Conservation (phyloP, 2,113 vertebrate species). For the Ivindomyrus marchei region DNA sequence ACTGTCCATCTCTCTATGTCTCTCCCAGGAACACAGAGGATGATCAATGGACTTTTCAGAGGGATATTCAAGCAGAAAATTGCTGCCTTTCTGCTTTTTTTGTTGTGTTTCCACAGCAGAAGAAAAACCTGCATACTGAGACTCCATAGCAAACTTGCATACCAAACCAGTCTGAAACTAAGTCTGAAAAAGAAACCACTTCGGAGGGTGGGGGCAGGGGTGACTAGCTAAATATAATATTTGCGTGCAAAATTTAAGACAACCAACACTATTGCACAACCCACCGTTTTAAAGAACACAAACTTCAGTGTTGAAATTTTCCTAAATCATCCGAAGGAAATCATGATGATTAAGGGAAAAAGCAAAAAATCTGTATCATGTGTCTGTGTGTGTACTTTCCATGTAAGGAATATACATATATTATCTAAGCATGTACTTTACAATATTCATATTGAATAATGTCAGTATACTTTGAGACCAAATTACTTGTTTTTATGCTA, state of each 20-base stretch:
- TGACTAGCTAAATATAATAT: constrained; percentile 60
- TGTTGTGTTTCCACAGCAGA: constrained; percentile 81
- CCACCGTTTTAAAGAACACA: not conserved
- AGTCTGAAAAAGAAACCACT: constrained; percentile 43
- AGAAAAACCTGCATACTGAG: constrained; percentile 43
- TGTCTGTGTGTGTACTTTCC: too few relatives aligned
- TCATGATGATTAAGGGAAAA: not conserved
- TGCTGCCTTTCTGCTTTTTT: constrained; percentile 90
- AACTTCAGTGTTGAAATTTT: not conserved
- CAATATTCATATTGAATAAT: too few relatives aligned
- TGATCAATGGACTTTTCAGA: constrained; percentile 99
- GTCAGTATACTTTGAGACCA: not conserved
- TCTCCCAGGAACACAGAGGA: constrained; percentile 88
- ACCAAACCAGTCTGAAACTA: not conserved
- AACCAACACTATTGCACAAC: not conserved
- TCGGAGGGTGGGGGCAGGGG: constrained; percentile 42
- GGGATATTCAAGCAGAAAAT: constrained; percentile 99
- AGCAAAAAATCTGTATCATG: too few relatives aligned
- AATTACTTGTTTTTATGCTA: not conserved
- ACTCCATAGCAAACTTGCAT: constrained; percentile 29
- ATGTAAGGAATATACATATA: too few relatives aligned
- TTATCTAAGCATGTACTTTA: too few relatives aligned
- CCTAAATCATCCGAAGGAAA: not conserved
- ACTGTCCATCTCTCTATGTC: constrained; percentile 66
- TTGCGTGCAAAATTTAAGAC: constrained; percentile 27